Evolutionary conservation across 2,888 invertebrate genomes (phyloP), one percentile per base, ranked within the genome.

Genomic region (Acleris emargana): DNA sequence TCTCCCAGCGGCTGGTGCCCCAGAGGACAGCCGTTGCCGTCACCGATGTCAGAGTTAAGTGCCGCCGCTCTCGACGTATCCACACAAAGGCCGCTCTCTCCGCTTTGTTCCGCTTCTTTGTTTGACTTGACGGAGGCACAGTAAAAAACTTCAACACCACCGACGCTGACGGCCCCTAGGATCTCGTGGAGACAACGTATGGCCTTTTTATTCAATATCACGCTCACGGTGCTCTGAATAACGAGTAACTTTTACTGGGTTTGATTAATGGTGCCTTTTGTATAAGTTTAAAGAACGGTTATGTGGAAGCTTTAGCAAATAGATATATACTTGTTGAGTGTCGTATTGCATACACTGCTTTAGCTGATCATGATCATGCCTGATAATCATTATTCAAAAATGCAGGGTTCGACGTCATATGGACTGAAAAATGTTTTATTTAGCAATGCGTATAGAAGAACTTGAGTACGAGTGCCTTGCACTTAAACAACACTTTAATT

Each of bases 101-200:
- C 80, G 85, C 89, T 88, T 90, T 91, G 90, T 91, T 89, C 87
- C 86, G 87, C 85, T 80, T 88, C 88, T 89, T 91, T 91, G 91
- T 91, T 86, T 87, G 85, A 80, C 80, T 85, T 84, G 84, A 86
- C 82, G 83, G 78, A 83, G 83, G 81, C 80, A 76, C 76, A 70
- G 73, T 74, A 76, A 88, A 89, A 89, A 88, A 83, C 80, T 81
- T 78, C 72, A 80, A 81, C 79, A 77, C 73, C 73, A 72, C 73
- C 74, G 75, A 75, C 74, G 75, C 75, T 74, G 72, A 76, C 76
- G 70, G 71, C 67, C 75, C 72, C 73, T 73, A 72, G 69, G 72
- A 74, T 74, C 75, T 76, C 64, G 74, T 64, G 60, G 69, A 75
- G 73, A 55, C 60, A 64, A 67, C 74, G 71, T 72, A 76, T 70